A percentile compares a stretch with the other conserved stretches of the same genome.
Conservation (phyloP, 2,113 vertebrate species). For the Pseudorasbora parva region DNA sequence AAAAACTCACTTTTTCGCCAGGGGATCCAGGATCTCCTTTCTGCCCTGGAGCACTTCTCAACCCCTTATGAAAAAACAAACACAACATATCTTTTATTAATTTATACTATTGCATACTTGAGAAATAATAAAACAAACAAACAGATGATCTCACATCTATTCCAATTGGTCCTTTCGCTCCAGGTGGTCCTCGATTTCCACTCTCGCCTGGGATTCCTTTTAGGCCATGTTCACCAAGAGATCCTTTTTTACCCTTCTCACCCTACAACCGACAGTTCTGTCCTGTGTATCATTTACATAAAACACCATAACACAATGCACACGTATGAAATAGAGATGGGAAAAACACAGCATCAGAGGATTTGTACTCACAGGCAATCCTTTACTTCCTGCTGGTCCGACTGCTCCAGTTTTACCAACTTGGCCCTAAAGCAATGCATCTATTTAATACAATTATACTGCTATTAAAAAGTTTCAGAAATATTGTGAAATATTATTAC, state of each 20-base stretch:
- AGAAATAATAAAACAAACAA: conserved; percentile 6
- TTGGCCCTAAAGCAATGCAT: conserved; percentile 68
- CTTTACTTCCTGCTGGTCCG: conserved; percentile 67
- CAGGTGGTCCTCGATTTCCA: conserved; percentile 66
- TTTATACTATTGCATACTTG: background rate
- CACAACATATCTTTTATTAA: background rate
- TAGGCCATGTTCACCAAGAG: conserved; percentile 60
- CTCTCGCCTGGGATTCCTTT: conserved; percentile 68
- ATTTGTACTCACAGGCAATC: conserved; percentile 67
- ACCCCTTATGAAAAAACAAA: conserved; percentile 64
- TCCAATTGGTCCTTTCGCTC: conserved; percentile 66
- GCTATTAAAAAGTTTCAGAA: background rate
- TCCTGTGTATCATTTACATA: conserved; percentile 17
- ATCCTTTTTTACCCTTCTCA: conserved; percentile 67
- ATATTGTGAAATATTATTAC: background rate
- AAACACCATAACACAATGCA: background rate
- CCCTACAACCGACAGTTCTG: conserved; percentile 64
- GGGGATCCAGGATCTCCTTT: conserved; percentile 66
- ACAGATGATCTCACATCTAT: conserved; percentile 61
- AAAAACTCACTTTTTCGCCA: conserved; percentile 70
- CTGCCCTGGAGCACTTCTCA: conserved; percentile 65
- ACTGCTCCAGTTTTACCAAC: conserved; percentile 62
- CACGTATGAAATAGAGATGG: background rate
- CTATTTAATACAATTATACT: background rate
- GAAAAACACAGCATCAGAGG: background rate